Conservation (phyloP, 2,113 vertebrate genomes). For the Caranx melampygus region DNA sequence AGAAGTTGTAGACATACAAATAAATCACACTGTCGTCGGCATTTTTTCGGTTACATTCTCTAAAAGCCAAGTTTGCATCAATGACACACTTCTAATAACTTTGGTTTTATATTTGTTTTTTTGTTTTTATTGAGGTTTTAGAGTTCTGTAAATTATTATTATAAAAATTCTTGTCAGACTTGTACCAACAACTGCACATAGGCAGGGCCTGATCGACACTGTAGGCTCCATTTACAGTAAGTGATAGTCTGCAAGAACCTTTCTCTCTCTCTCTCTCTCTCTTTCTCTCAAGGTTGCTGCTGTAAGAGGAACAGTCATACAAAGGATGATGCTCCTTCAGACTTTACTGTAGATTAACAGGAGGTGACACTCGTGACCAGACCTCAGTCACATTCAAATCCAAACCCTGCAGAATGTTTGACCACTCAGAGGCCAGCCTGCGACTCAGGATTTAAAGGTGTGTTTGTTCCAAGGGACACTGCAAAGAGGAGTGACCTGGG, state of each 20-base stretch:
- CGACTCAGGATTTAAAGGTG: constrained; percentile 37
- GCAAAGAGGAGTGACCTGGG: constrained; percentile 50
- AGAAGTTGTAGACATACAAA: constrained; percentile 30
- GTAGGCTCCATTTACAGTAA: background rate
- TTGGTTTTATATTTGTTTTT: background rate
- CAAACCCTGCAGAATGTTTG: constrained; percentile 59
- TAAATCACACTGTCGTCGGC: constrained; percentile 16
- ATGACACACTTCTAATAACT: background rate
- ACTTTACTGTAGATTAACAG: constrained; percentile 51
- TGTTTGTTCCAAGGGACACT: constrained; percentile 62
- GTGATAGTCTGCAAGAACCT: no score
- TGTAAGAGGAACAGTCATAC: background rate
- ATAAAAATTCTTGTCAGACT: background rate
- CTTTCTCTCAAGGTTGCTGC: background rate
- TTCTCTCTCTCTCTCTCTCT: no score
- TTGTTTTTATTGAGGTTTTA: background rate
- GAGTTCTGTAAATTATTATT: background rate
- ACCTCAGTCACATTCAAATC: constrained; percentile 24
- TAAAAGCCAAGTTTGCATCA: background rate
- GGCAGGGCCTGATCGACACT: no score
- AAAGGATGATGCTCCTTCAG: constrained; percentile 13
- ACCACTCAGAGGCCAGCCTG: constrained; percentile 60
- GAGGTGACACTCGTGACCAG: constrained; percentile 22
- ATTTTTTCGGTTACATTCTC: background rate
- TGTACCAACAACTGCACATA: background rate